Evolutionary conservation across 92 coral and sea anemone species (phyloP).

Genomic region (Galaxea fascicularis): DNA sequence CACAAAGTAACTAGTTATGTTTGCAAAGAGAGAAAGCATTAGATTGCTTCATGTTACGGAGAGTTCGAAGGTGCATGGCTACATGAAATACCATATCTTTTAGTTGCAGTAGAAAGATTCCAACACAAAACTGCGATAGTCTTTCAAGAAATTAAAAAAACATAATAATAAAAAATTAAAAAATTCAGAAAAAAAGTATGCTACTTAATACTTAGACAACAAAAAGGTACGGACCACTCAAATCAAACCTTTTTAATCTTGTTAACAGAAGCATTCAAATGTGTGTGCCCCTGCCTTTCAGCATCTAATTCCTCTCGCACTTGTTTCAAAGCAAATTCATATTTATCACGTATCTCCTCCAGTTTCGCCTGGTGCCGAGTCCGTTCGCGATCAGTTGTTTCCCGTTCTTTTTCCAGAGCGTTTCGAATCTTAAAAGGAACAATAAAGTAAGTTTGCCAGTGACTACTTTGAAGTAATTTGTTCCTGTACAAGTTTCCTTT

Average conservation of each 20-base stretch:
- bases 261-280: slow-evolving; percentile 74
- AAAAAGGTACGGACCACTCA: neutral
- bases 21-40: too few species aligned
- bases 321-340: slow-evolving; percentile 78
- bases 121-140: too few species aligned
- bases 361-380: slow-evolving; percentile 77
- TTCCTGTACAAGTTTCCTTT: neutral
- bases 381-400: slow-evolving; percentile 81
- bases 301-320: slow-evolving; percentile 82
- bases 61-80: too few species aligned
- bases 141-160: too few species aligned
- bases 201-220: too few species aligned
- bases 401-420: slow-evolving; percentile 94
- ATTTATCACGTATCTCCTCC: slow-evolving; percentile 80
- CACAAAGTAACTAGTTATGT: too few species aligned
- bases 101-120: too few species aligned
- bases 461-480: neutral
- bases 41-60: too few species aligned
- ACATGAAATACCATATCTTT: too few species aligned
- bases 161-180: too few species aligned
- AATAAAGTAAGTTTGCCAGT: neutral
- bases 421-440: slow-evolving; percentile 80
- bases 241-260: slow-evolving; percentile 86
- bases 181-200: too few species aligned
- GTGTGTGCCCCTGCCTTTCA: slow-evolving; percentile 80